Conservation (phyloP, 2,888 invertebrate genomes). For the Pyrochroa serraticornis region DNA sequence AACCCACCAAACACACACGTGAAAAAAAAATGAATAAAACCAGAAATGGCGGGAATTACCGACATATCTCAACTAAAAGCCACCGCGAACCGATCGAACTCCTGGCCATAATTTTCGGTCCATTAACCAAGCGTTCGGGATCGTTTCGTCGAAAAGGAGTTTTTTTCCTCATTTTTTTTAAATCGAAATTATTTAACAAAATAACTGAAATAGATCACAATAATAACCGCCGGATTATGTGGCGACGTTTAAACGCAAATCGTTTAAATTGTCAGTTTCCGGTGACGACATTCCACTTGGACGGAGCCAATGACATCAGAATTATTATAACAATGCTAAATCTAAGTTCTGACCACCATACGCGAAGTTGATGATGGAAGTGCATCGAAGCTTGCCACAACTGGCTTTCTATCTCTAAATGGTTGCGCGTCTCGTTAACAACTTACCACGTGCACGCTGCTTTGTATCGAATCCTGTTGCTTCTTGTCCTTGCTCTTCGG, state of each 20-base stretch:
- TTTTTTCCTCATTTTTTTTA: not conserved
- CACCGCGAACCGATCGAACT: not conserved
- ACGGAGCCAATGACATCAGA: conserved; percentile 8
- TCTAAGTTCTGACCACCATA: too few relatives aligned
- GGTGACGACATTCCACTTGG: conserved; percentile 23
- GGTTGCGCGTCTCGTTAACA: conserved; percentile 28
- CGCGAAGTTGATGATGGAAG: too few relatives aligned
- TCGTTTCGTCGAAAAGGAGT: too few relatives aligned
- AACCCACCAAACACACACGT: too few relatives aligned
- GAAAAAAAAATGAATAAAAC: too few relatives aligned
- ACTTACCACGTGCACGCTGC: conserved; percentile 71
- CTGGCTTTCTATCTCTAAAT: too few relatives aligned
- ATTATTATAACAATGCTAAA: not conserved
- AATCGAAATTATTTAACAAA: not conserved
- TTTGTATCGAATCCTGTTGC: conserved; percentile 61
- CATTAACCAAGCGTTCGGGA: too few relatives aligned
- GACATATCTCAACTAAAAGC: not conserved
- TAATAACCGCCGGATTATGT: conserved; percentile 3
- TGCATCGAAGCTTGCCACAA: too few relatives aligned
- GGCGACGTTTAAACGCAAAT: conserved; percentile 19
- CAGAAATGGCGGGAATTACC: too few relatives aligned
- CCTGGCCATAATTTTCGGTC: too few relatives aligned
- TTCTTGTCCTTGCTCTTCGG: conserved; percentile 82
- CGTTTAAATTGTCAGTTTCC: conserved; percentile 24
- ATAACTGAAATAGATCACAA: too few relatives aligned